A percentile compares a stretch with the other conserved stretches of the same genome.
phyloP scores from a whole-genome alignment of 2,797 vertebrate genomes.

The Ateles fusciceps region DNA sequence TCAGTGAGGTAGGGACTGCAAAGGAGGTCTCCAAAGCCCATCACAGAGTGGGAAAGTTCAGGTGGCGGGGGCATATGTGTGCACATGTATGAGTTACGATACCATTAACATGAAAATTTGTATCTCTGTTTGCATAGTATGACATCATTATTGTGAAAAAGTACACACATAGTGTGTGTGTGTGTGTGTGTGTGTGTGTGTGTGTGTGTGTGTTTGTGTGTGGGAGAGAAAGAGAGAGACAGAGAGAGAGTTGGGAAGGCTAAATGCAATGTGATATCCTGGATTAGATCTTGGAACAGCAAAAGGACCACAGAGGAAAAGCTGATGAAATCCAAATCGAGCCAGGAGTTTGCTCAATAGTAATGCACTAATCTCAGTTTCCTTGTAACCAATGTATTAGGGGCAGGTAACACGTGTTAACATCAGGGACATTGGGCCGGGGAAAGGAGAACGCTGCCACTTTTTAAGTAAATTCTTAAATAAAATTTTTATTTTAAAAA shows the following conservation, averaged over 20 bases:
- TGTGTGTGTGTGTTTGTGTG: no score
- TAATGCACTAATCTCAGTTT: neutral
- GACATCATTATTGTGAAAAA: neutral
- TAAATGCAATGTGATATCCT: neutral
- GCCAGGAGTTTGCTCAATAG: neutral
- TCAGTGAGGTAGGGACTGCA: fast-evolving
- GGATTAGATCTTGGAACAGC: neutral
- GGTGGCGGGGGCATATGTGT: neutral
- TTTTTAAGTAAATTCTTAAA: neutral
- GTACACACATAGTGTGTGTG: neutral
- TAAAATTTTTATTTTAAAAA: neutral
- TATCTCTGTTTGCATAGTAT: neutral
- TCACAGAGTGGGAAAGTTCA: neutral
- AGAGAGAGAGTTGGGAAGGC: neutral
- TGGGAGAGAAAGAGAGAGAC: neutral
- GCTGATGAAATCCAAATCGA: neutral
- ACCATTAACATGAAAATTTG: neutral
- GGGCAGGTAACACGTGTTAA: neutral
- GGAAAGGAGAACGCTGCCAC: neutral
- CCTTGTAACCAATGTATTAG: neutral
- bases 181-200: neutral
- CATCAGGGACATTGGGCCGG: neutral
- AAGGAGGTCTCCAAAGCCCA: neutral
- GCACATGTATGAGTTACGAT: neutral
- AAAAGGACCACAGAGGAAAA: neutral